These are phyloP conservation scores for Dolomedes plantarius DNA, from an alignment of 2,888 invertebrate genomes.

Conservation along the genomic window DNA sequence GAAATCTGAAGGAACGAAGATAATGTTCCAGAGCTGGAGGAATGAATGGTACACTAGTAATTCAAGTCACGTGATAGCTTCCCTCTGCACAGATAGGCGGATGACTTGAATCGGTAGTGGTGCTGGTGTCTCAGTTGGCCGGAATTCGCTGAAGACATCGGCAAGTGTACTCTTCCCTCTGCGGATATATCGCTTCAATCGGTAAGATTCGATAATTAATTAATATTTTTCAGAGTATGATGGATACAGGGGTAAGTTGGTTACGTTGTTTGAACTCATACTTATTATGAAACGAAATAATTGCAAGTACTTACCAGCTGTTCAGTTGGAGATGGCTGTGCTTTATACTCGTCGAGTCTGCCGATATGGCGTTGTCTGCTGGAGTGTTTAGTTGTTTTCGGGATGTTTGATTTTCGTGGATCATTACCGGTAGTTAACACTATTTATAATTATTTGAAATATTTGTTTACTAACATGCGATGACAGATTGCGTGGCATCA, in stretches of 20 bases:
- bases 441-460: too few species aligned
- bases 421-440: too few species aligned
- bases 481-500: neutral
- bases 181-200: neutral
- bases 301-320: neutral
- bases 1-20: neutral
- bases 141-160: constrained; percentile 46
- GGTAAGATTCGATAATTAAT: neutral
- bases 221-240: neutral
- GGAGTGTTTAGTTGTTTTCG: neutral
- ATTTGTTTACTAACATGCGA: neutral
- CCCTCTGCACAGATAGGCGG: constrained; percentile 62
- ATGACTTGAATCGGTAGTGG: constrained; percentile 17
- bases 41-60: constrained; percentile 45
- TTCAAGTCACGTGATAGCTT: constrained; percentile 62
- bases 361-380: neutral
- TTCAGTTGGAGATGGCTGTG: neutral
- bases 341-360: neutral
- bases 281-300: neutral
- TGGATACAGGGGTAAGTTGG: neutral
- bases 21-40: constrained; percentile 38
- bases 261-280: neutral
- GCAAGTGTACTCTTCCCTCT: constrained; percentile 9
- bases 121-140: constrained; percentile 35
- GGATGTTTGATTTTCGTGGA: too few species aligned